These are phyloP conservation scores for Poeciliopsis turrubarensis DNA, from an alignment of 2,113 vertebrate species.

Conservation along the genomic window DNA sequence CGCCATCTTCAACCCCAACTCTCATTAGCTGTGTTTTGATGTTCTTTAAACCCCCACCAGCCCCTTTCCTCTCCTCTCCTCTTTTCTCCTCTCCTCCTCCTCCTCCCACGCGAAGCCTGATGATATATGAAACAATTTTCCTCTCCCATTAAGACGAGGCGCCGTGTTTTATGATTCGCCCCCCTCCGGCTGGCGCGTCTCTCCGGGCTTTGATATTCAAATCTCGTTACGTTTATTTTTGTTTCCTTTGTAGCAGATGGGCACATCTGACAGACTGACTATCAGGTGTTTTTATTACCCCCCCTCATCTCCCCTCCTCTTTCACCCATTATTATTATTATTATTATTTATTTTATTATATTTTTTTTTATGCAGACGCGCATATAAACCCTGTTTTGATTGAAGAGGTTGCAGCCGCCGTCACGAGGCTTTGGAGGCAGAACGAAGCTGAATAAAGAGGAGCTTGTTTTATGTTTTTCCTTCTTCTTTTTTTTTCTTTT, in stretches of 20 bases:
- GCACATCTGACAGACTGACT: constrained; percentile 77
- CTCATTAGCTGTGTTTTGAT: constrained; percentile 71
- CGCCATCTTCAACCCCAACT: constrained; percentile 46
- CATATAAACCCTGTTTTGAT: constrained; percentile 66
- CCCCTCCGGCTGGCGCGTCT: constrained; percentile 50
- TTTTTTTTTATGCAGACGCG: constrained; percentile 46
- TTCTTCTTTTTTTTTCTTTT: too few species aligned
- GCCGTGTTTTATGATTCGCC: constrained; percentile 69
- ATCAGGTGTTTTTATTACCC: constrained; percentile 74
- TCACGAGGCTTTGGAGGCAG: constrained; percentile 59
- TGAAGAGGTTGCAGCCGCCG: constrained; percentile 73
- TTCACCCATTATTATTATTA: too few species aligned
- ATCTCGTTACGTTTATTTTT: constrained; percentile 75
- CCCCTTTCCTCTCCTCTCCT: background rate
- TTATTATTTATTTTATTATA: background rate
- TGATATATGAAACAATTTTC: constrained; percentile 52
- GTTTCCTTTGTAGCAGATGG: constrained; percentile 70
- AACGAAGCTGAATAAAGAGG: constrained; percentile 43
- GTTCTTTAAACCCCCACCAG: constrained; percentile 19
- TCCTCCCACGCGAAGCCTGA: constrained; percentile 37
- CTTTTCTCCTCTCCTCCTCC: background rate
- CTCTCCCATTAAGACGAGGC: constrained; percentile 74
- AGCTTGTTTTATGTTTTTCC: constrained; percentile 43
- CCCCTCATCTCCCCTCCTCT: background rate
- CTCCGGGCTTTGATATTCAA: constrained; percentile 78